Evolutionary conservation across 2,888 invertebrate genomes (phyloP).

Genomic region (Diadromus collaris): DNA sequence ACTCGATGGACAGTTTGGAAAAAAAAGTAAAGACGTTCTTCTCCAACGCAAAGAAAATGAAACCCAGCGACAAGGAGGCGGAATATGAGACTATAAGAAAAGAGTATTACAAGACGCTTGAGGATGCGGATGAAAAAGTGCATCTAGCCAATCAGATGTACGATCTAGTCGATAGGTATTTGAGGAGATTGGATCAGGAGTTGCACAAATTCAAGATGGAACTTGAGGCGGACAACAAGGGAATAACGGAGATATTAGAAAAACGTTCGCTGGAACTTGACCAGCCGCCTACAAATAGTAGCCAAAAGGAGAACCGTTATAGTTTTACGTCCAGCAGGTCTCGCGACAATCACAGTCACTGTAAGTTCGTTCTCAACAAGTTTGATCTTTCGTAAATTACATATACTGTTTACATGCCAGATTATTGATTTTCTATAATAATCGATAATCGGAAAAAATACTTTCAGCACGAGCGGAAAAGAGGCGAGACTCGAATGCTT

Average conservation of each 20-base stretch:
- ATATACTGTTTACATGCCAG: not conserved
- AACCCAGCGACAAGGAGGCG: slow-evolving; percentile 87
- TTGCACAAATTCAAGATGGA: slow-evolving; percentile 99
- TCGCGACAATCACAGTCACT: slow-evolving; percentile 78
- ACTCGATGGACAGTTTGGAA: slow-evolving; percentile 95
- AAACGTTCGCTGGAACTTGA: slow-evolving; percentile 96
- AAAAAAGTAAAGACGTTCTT: slow-evolving; percentile 94
- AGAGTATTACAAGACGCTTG: slow-evolving; percentile 95
- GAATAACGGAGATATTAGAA: slow-evolving; percentile 97
- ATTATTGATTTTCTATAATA: not conserved
- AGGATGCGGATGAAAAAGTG: slow-evolving; percentile 98
- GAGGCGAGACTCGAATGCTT: slow-evolving; percentile 87
- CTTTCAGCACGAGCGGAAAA: slow-evolving; percentile 85
- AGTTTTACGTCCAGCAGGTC: slow-evolving; percentile 79
- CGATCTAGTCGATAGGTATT: slow-evolving; percentile 96
- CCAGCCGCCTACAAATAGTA: slow-evolving; percentile 84
- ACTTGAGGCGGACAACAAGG: slow-evolving; percentile 98
- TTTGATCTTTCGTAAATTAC: not conserved
- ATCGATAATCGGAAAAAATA: not conserved
- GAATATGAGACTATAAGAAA: slow-evolving; percentile 92
- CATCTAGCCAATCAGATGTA: slow-evolving; percentile 96
- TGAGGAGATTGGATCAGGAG: slow-evolving; percentile 93
- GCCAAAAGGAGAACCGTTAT: slow-evolving; percentile 92
- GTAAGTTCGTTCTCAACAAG: slow-evolving; percentile 67
- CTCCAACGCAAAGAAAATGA: slow-evolving; percentile 89